Base-by-base conservation (phyloP, 2,113 vertebrate genomes). In the Mustela nigripes region DNA sequence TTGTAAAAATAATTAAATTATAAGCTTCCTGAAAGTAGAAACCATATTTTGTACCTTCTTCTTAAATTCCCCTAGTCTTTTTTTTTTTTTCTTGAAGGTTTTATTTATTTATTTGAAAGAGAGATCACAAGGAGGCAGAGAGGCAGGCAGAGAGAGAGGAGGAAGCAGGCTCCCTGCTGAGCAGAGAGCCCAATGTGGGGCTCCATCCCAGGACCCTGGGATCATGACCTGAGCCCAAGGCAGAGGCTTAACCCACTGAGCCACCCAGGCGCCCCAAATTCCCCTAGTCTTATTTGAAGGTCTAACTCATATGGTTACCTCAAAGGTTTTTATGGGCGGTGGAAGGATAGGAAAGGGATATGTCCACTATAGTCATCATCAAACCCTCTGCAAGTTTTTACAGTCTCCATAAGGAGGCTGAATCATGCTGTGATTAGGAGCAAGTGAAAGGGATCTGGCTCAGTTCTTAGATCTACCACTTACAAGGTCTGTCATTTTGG, bases 1-100 rank as follows among this genome's bases (percentile, higher is more conserved):
- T 93, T 76, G 11, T 21, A 91, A 53, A 87, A 95, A 87, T 39
- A 87, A 84, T 84, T 89, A 95, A 92, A 79, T 48, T 74, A 53
- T 22, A 89, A 92, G 50, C 15, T 81, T 90, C 82, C 71, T 83
- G 9, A 89, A 93, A 86, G 58, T 36, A 58, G 19, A 89, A 45
- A 58, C 22, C 6, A 16, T 39, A 94, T 71, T 79, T 89, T 73
- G 73, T 56, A 82, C 4, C 24, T 73, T 88, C 36, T n/a, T 42
- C 36, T 89, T 83, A 88, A 62, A 63, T 39, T 56, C 12, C 39
- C 16, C n/a, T 58, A 33, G 50, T 78, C 39, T 82, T 91, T 50
- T 50, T 50, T 50, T 50, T 14, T 36, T 36, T 36, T 36, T 36
- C 48, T 50, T 50, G 14, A 50, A 50, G 48, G 48, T 50, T 50